These are phyloP conservation scores for Mallotus villosus DNA, from an alignment of 2,797 vertebrate genomes.

Conservation along the genomic window DNA sequence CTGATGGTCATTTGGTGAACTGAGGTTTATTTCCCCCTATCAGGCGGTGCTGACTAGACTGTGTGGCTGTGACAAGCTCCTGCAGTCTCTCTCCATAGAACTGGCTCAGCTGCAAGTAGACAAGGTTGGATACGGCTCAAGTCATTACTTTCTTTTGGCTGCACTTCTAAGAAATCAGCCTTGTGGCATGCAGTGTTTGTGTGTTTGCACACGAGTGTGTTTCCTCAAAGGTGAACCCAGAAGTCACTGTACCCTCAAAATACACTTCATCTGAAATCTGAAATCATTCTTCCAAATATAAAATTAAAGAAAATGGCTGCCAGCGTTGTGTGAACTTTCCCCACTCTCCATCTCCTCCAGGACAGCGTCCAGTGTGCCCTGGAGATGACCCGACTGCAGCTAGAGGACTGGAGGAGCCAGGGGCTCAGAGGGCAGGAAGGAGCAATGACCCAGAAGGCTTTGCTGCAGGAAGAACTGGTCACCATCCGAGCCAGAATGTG, in stretches of 20 bases:
- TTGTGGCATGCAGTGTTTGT: background rate
- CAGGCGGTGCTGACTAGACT: constrained; percentile 86
- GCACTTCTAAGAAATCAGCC: background rate
- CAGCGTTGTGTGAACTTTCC: background rate
- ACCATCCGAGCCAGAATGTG: constrained; percentile 85
- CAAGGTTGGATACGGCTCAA: constrained; percentile 71
- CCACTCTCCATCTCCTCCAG: constrained; percentile 55
- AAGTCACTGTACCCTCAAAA: background rate
- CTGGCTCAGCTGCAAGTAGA: constrained; percentile 81
- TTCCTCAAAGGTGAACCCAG: background rate
- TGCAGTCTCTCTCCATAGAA: constrained; percentile 81
- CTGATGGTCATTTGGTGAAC: too few relatives aligned
- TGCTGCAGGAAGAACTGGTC: constrained; percentile 89
- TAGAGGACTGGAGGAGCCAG: constrained; percentile 75
- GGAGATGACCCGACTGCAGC: constrained; percentile 80
- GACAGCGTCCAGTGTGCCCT: constrained; percentile 83
- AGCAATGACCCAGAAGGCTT: constrained; percentile 77
- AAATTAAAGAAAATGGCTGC: background rate
- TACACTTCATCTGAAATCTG: too few relatives aligned
- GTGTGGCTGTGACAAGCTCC: constrained; percentile 88
- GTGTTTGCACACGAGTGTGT: background rate
- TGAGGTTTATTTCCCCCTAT: constrained; percentile 14
- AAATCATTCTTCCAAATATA: too few relatives aligned
- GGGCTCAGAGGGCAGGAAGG: constrained; percentile 68
- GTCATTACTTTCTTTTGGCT: background rate